Evolutionary conservation across 2,113 vertebrate species (phyloP).

Genomic region (Lucifuga dentata): DNA sequence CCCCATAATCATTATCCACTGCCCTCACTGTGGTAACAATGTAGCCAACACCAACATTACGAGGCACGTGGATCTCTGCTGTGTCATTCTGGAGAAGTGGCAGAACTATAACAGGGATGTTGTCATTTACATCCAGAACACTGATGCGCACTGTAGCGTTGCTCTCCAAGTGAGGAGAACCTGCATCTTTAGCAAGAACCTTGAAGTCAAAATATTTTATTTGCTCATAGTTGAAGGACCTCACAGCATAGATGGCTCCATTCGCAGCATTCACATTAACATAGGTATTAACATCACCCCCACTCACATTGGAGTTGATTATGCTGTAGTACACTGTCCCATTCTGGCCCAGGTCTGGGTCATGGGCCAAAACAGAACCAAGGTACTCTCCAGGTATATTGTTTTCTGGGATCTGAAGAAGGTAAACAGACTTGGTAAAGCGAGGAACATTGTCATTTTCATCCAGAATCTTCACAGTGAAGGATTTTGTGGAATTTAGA

Average conservation of each 20-base stretch:
- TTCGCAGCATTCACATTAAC: conserved; percentile 98
- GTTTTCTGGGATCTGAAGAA: conserved; percentile 97
- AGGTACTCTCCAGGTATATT: conserved; percentile 98
- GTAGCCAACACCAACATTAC: conserved; percentile 95
- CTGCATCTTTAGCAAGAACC: conserved; percentile 94
- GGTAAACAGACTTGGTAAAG: conserved; percentile 95
- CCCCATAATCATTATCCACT: conserved; percentile 96
- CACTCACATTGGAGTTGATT: conserved; percentile 93
- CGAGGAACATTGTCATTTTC: conserved; percentile 97
- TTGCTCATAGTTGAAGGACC: conserved; percentile 98
- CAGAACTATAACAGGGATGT: conserved; percentile 94
- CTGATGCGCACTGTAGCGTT: conserved; percentile 94
- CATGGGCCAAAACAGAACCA: conserved; percentile 95
- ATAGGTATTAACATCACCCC: conserved; percentile 97
- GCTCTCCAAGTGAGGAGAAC: conserved; percentile 95
- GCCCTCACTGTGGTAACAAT: conserved; percentile 94
- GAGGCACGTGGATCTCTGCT: conserved; percentile 95
- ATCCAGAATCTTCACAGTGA: conserved; percentile 93
- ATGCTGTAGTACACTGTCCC: conserved; percentile 98
- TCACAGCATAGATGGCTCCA: conserved; percentile 96
- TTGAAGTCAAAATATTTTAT: conserved; percentile 98
- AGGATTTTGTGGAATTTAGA: conserved; percentile 96
- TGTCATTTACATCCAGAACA: conserved; percentile 96
- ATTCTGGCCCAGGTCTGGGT: conserved; percentile 95
- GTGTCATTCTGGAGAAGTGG: conserved; percentile 96